Conservation (phyloP, 2,888 invertebrate genomes). For the Hydraecia micacea region DNA sequence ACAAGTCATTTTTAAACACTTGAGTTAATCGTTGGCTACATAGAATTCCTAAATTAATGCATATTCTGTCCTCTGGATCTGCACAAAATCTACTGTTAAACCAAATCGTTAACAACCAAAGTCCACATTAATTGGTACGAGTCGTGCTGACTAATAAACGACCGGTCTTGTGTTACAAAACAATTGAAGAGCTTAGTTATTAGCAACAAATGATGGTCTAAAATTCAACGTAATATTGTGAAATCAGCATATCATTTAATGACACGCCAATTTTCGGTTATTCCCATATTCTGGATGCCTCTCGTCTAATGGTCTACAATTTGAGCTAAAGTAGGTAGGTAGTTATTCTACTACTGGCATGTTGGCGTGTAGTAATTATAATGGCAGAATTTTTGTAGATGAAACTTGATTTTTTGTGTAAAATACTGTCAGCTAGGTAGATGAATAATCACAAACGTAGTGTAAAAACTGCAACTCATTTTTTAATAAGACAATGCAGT, state of each 20-base stretch:
- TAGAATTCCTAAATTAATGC: background rate
- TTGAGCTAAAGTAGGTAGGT: background rate
- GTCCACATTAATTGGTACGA: background rate
- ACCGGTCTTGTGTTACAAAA: constrained; percentile 3
- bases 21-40: too few species aligned
- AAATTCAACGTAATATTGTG: constrained; percentile 5
- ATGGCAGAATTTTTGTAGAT: background rate
- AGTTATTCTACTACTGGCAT: background rate
- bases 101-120: background rate
- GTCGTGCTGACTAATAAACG: constrained; percentile 4
- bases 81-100: background rate
- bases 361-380: background rate
- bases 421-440: background rate
- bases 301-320: background rate
- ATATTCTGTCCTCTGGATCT: background rate
- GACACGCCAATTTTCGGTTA: background rate
- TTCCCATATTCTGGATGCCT: background rate
- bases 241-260: constrained; percentile 8
- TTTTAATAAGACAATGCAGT: background rate
- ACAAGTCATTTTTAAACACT: background rate
- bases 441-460: constrained; percentile 1
- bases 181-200: constrained; percentile 25
- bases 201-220: constrained; percentile 1
- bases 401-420: background rate
- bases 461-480: constrained; percentile 18